Conservation (phyloP, 2,113 vertebrate species). For the Trochalopteron elliotii region DNA sequence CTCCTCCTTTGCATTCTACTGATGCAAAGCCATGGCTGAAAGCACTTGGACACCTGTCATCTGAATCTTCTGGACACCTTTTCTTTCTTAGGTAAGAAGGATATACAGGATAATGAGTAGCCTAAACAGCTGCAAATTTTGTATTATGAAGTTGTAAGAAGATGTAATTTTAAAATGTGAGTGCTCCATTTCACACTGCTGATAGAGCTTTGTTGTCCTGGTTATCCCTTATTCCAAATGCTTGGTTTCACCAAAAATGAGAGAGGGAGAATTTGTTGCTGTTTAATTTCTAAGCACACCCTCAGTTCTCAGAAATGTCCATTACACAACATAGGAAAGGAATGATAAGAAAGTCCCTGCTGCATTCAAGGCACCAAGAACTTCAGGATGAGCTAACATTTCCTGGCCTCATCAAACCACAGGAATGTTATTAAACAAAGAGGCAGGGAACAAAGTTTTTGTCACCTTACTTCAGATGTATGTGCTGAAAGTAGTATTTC, state of each 20-base stretch:
- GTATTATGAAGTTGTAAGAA: not conserved
- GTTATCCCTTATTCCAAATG: not conserved
- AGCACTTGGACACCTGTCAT: not conserved
- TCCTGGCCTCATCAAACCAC: fast-evolving
- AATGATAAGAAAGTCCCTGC: not conserved
- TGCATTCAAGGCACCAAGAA: not conserved
- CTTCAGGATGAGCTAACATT: not conserved
- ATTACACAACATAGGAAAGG: not conserved
- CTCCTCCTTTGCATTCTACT: not conserved
- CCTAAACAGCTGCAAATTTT: not conserved
- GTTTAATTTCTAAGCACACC: not conserved
- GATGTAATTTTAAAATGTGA: not conserved
- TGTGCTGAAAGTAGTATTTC: not conserved
- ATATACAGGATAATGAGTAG: not conserved
- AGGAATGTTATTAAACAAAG: not conserved
- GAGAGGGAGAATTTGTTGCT: not conserved
- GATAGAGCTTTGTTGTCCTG: not conserved
- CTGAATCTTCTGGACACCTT: not conserved
- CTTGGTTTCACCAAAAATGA: not conserved
- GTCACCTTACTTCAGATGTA: not conserved
- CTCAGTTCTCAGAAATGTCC: not conserved
- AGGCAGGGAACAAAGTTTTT: not conserved
- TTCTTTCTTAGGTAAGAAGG: not conserved
- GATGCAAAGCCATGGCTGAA: not conserved
- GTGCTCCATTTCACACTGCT: not conserved